Conservation (phyloP, 2,113 vertebrate genomes). For the Pteronura brasiliensis region DNA sequence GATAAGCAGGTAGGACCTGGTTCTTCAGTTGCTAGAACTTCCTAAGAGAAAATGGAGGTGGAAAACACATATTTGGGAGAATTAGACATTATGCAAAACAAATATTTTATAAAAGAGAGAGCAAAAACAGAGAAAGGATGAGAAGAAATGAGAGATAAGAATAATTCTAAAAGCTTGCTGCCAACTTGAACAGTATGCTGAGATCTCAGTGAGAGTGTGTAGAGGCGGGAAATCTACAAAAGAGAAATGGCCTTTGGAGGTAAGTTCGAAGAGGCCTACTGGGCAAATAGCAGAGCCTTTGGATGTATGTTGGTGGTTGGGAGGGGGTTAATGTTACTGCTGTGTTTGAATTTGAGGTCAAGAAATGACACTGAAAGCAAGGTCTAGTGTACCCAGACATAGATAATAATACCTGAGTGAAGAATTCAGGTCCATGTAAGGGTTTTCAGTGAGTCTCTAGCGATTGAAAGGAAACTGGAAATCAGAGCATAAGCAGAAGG, state of each 20-base stretch:
- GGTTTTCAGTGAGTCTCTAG: not conserved
- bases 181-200: not conserved
- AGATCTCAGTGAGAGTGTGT: not conserved
- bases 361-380: not conserved
- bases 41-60: not conserved
- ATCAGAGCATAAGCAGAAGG: not conserved
- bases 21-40: not conserved
- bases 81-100: not conserved
- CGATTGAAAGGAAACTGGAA: not conserved
- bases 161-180: not conserved
- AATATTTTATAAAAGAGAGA: not conserved
- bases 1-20: slow-evolving; percentile 53
- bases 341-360: not conserved
- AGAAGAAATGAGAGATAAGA: not conserved
- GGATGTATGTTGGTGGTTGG: not conserved
- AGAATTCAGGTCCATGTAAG: not conserved
- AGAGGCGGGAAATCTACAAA: not conserved
- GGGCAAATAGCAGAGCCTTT: not conserved
- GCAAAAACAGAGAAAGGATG: not conserved
- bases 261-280: not conserved
- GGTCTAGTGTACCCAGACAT: not conserved
- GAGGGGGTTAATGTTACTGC: not conserved
- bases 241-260: not conserved
- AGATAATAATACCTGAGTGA: not conserved
- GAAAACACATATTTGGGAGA: not conserved